Conservation (phyloP, 2,888 invertebrate genomes). For the Thera obeliscata region DNA sequence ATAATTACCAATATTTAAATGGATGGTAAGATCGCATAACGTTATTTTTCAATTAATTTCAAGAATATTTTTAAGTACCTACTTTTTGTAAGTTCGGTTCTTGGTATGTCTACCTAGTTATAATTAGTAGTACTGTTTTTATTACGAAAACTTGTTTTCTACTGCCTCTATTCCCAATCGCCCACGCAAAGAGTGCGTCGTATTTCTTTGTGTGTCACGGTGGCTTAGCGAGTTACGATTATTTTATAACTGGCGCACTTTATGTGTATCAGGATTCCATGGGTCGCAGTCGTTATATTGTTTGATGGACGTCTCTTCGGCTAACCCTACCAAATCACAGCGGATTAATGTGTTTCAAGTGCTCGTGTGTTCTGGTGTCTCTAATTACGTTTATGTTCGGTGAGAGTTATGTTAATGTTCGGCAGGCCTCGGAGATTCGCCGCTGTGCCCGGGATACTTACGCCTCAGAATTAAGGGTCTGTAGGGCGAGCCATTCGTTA, state of each 20-base stretch:
- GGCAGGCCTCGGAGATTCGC: conserved; percentile 72
- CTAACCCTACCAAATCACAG: conserved; percentile 75
- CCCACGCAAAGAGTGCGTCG: conserved; percentile 56
- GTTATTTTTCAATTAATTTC: too few relatives aligned
- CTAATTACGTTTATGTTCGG: conserved; percentile 78
- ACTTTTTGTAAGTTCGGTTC: too few relatives aligned
- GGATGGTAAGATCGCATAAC: neutral
- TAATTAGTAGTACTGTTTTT: conserved; percentile 21
- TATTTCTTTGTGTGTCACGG: conserved; percentile 58
- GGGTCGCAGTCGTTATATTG: conserved; percentile 51
- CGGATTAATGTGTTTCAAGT: conserved; percentile 78
- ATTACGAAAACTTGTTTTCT: conserved; percentile 53
- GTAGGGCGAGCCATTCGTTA: conserved; percentile 85
- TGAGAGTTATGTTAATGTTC: conserved; percentile 80
- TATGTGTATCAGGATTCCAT: conserved; percentile 62
- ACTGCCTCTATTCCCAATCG: conserved; percentile 58
- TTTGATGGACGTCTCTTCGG: conserved; percentile 66
- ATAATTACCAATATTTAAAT: neutral
- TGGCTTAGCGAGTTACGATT: conserved; percentile 56
- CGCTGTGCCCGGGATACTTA: conserved; percentile 78
- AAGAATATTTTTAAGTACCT: too few relatives aligned
- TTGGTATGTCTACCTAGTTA: conserved; percentile 1
- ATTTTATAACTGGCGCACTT: conserved; percentile 59
- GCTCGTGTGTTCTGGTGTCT: conserved; percentile 77
- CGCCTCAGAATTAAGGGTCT: conserved; percentile 84